These are phyloP conservation scores for Schizothorax lantsangensis DNA, from an alignment of 2,797 vertebrate genomes.

Conservation along the genomic window DNA sequence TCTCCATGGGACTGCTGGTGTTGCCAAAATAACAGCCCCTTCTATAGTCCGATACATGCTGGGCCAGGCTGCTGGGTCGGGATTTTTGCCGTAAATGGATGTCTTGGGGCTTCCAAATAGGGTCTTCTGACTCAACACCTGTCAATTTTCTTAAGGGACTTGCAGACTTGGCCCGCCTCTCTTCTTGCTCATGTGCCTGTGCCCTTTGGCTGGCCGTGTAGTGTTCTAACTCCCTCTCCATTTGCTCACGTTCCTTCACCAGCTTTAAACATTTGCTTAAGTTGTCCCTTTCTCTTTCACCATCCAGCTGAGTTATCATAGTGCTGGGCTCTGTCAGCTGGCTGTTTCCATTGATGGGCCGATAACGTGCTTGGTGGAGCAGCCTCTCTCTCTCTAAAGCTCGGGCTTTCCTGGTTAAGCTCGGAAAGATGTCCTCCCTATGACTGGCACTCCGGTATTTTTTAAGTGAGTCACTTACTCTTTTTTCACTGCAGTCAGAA, in stretches of 20 bases:
- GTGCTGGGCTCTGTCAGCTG: conserved; percentile 72
- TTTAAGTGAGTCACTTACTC: conserved; percentile 68
- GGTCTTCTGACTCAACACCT: conserved; percentile 66
- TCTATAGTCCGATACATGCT: conserved; percentile 75
- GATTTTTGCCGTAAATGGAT: conserved; percentile 75
- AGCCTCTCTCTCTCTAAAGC: conserved; percentile 65
- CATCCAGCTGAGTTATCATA: conserved; percentile 71
- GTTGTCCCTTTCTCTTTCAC: conserved; percentile 69
- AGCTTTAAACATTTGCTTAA: conserved; percentile 75
- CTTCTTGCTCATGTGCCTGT: conserved; percentile 51
- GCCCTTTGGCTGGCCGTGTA: conserved; percentile 66
- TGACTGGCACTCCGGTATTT: conserved; percentile 60
- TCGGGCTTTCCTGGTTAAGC: conserved; percentile 67
- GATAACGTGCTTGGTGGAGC: conserved; percentile 60
- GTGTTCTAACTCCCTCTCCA: conserved; percentile 74
- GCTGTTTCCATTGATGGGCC: conserved; percentile 66
- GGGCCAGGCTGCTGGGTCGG: conserved; percentile 69
- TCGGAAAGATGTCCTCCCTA: conserved; percentile 70
- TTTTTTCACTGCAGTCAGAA: conserved; percentile 80
- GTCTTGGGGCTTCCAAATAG: conserved; percentile 80
- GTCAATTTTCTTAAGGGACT: conserved; percentile 61
- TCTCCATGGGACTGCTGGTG: conserved; percentile 82
- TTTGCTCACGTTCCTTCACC: conserved; percentile 77
- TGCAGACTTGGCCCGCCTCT: conserved; percentile 58
- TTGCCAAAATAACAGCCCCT: conserved; percentile 81